Evolutionary conservation across 2,888 invertebrate species (phyloP).

Genomic region (Corythucha ciliata): DNA sequence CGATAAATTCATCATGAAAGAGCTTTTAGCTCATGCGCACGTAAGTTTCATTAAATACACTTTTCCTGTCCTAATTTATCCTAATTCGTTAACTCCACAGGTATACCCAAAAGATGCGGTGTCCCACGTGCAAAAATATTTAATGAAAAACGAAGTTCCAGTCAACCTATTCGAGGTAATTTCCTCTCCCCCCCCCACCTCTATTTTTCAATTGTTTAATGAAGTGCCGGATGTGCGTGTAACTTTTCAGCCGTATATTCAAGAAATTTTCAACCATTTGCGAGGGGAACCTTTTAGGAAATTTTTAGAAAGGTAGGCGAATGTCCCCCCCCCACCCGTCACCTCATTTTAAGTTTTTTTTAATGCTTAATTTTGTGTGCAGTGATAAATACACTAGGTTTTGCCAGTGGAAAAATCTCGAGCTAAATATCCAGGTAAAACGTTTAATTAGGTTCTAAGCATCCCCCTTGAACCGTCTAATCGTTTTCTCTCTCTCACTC

Average conservation of each 20-base stretch:
- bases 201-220: background rate
- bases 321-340: conserved; percentile 27
- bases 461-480: background rate
- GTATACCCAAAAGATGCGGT: conserved; percentile 97
- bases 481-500: background rate
- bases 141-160: conserved; percentile 95
- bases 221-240: background rate
- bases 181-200: too few relatives aligned
- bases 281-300: conserved; percentile 94
- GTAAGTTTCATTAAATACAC: conserved; percentile 54
- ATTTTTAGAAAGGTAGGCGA: conserved; percentile 96
- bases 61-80: background rate
- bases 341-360: conserved; percentile 14
- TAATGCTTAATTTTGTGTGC: conserved; percentile 38
- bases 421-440: conserved; percentile 92
- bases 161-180: conserved; percentile 94
- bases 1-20: conserved; percentile 99
- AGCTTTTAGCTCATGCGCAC: conserved; percentile 95
- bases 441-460: background rate
- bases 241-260: conserved; percentile 89
- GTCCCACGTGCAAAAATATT: conserved; percentile 93
- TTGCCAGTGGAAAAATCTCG: conserved; percentile 99
- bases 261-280: conserved; percentile 97
- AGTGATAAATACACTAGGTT: conserved; percentile 99
- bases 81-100: conserved; percentile 51